Conservation (phyloP, 2,113 vertebrate species). For the Micronycteris hirsuta region DNA sequence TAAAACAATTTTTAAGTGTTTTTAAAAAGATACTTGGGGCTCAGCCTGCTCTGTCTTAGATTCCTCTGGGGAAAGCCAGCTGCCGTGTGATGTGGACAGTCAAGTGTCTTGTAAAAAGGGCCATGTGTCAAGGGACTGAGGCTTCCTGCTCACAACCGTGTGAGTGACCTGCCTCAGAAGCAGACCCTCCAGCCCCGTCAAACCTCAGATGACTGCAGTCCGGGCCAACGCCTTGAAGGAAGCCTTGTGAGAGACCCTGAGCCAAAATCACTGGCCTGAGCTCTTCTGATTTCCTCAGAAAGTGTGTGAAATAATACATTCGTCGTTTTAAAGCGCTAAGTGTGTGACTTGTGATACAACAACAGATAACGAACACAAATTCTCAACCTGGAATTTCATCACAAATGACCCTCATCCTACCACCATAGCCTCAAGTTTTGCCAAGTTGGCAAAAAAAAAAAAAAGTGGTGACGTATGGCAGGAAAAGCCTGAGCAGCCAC, state of each 20-base stretch:
- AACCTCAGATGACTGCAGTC: background rate
- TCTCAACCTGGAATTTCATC: background rate
- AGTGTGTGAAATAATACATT: background rate
- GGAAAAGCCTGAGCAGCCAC: background rate
- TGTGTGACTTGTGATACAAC: background rate
- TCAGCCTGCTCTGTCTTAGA: background rate
- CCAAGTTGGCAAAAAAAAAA: background rate
- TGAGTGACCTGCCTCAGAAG: background rate
- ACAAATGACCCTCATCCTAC: background rate
- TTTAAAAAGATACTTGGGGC: background rate
- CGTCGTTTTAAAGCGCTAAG: background rate
- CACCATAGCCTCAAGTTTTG: background rate
- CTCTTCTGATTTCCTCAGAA: background rate
- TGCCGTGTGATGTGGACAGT: background rate
- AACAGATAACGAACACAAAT: background rate
- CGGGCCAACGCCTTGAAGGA: no score
- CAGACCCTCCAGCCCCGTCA: background rate
- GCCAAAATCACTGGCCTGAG: background rate
- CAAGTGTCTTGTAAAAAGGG: background rate
- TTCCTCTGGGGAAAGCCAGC: background rate
- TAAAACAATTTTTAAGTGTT: no score
- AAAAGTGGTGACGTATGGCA: background rate
- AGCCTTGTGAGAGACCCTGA: background rate
- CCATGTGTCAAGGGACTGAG: background rate
- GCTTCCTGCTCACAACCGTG: background rate